Conservation (phyloP, 2,888 invertebrate species). For the Dusona sp. region DNA sequence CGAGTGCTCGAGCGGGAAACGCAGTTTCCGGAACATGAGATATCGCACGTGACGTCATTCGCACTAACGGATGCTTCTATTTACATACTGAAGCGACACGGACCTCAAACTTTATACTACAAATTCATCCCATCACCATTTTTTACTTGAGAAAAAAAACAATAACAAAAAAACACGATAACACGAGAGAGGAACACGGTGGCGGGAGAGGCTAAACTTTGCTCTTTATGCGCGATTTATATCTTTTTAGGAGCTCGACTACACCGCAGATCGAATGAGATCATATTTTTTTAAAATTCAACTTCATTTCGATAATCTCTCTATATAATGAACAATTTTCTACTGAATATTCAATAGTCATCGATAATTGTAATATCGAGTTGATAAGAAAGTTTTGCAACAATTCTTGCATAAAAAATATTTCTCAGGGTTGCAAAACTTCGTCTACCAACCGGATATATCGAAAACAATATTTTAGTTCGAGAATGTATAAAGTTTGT, state of each 20-base stretch:
- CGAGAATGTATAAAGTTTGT: neutral
- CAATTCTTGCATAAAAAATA: neutral
- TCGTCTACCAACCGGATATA: neutral
- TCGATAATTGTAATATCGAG: neutral
- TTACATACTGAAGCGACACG: neutral
- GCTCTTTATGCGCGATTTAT: neutral
- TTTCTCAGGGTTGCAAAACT: neutral
- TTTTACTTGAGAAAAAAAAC: neutral
- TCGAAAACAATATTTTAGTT: neutral
- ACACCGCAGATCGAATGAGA: neutral
- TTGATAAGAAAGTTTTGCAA: neutral
- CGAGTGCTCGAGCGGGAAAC: conserved; percentile 36
- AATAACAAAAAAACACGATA: neutral
- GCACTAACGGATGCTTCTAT: conserved; percentile 5
- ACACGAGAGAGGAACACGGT: neutral
- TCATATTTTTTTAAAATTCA: neutral
- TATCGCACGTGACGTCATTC: conserved; percentile 59
- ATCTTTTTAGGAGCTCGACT: neutral
- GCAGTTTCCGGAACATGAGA: conserved; percentile 52
- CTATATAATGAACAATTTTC: neutral
- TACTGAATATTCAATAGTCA: neutral
- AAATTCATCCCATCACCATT: neutral
- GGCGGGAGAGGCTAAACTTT: neutral
- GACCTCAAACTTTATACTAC: neutral
- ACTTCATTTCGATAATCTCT: neutral